Base-by-base conservation (phyloP, 30 jellyfish, hydroid and myxozoan genomes). In the Calvadosia cruxmelitensis region DNA sequence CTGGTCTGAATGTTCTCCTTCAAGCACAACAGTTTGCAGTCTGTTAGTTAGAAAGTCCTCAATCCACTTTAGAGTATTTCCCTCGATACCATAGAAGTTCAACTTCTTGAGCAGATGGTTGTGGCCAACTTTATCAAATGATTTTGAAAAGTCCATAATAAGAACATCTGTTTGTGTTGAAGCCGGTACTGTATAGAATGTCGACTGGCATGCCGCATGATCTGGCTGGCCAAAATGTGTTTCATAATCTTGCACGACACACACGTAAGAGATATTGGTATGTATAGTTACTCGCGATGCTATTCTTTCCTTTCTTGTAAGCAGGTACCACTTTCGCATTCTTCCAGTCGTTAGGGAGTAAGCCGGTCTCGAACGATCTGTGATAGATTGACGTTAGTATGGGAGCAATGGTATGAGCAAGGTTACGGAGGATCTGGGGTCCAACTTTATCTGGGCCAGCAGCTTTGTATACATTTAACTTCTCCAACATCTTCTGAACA, bases 371-470 rank as follows among this genome's bases (percentile, higher is more conserved):
- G 53, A 50, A 69, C 52, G 63, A 71, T 32, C 53, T 51, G 52
- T 69, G 29, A 73, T 71, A 71, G 63, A 71, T 53, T 51, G 73
- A 64, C 3, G 74, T 69, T 50, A 51, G 73, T 35, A 68, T 69
- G 30, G 81, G 73, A 36, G 81, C 27, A 24, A 71, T 31, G 74
- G 32, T 53, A 35, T 51, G 32, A 73, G 81, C 81, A 71, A 71
- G 81, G 52, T 71, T 65, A 64, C 33, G 52, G 65, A 71, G 53
- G 63, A 51, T 53, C 53, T 73, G 52, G 73, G 81, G 71, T 36
- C 53, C 71, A 69, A 71, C 33, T 50, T 71, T 65, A 71, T 71
- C 81, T 26, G 81, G 74, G 63, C 74, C 81, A 71, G 74, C 81
- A 53, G 81, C 81, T 71, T 71, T 71, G 32, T 68, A 68, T 33